phyloP scores from a whole-genome alignment of 2,888 invertebrate species.

The Epirrhoe tristata region DNA sequence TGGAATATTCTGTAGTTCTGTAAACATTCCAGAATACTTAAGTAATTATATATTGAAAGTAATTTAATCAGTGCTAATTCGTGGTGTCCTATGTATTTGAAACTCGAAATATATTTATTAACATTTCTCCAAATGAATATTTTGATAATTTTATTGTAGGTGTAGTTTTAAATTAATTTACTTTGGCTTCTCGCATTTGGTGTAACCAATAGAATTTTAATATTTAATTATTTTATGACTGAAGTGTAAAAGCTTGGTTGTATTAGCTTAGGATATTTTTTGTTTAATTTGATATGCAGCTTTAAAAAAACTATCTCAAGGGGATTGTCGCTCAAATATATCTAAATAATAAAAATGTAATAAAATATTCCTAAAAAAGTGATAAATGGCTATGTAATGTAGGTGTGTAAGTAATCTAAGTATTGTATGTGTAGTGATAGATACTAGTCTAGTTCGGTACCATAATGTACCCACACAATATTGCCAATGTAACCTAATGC shows the following conservation, averaged over 20 bases:
- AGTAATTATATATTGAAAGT: background rate
- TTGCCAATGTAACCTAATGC: slow-evolving; percentile 20
- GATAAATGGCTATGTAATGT: slow-evolving; percentile 37
- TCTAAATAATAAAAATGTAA: background rate
- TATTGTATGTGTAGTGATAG: slow-evolving; percentile 37
- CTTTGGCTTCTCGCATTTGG: background rate
- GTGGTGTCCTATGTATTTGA: background rate
- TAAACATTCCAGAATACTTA: background rate
- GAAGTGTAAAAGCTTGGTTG: background rate
- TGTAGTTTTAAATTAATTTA: background rate
- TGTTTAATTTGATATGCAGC: background rate
- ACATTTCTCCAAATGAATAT: background rate
- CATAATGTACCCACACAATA: slow-evolving; percentile 1
- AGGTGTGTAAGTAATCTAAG: slow-evolving; percentile 46
- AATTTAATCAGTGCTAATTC: background rate
- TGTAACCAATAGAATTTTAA: background rate
- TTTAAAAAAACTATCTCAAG: background rate
- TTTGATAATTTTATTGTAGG: background rate
- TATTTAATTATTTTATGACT: background rate
- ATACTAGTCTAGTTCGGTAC: slow-evolving; percentile 39
- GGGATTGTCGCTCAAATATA: background rate
- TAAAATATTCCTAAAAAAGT: slow-evolving; percentile 15
- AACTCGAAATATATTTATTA: background rate
- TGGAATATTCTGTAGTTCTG: background rate
- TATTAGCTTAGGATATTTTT: background rate